Evolutionary conservation across 2,797 vertebrate genomes (phyloP).

Genomic region (Gorsachius magnificus): DNA sequence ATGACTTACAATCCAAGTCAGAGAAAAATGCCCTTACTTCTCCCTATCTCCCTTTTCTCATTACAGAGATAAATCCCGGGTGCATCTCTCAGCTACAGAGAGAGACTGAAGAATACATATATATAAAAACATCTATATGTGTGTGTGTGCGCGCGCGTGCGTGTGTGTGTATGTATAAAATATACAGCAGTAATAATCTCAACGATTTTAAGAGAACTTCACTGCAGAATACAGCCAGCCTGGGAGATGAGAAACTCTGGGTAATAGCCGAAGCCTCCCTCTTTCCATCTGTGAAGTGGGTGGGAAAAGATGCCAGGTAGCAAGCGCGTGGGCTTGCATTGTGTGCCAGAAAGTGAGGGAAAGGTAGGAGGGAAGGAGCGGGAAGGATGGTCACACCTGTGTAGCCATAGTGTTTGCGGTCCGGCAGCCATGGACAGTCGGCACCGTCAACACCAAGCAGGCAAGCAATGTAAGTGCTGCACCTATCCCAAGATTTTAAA

Average conservation of each 20-base stretch:
- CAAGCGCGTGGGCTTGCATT: background rate
- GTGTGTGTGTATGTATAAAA: constrained; percentile 5
- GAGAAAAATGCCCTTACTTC: constrained; percentile 71
- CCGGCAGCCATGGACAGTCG: background rate
- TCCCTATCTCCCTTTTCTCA: constrained; percentile 79
- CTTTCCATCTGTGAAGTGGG: background rate
- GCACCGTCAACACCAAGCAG: background rate
- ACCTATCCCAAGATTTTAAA: background rate
- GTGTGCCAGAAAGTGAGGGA: background rate
- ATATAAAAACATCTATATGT: background rate
- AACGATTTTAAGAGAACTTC: constrained; percentile 33
- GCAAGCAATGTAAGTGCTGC: background rate
- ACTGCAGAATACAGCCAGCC: constrained; percentile 5
- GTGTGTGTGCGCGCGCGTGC: background rate
- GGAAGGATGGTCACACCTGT: background rate
- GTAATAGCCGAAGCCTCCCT: background rate
- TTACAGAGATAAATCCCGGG: constrained; percentile 77
- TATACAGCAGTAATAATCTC: constrained; percentile 57
- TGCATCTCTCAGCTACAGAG: constrained; percentile 56
- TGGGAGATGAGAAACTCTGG: background rate
- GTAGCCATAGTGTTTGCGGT: background rate
- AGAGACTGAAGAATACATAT: constrained; percentile 40
- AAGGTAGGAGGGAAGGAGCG: background rate
- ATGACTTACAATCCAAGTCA: constrained; percentile 75
- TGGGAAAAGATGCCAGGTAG: background rate